Percentiles rank a stretch among this genome's conserved stretches.
These are phyloP conservation scores for Gnathonemus longibarbis DNA, from an alignment of 2,113 vertebrate genomes.

Conservation along the genomic window DNA sequence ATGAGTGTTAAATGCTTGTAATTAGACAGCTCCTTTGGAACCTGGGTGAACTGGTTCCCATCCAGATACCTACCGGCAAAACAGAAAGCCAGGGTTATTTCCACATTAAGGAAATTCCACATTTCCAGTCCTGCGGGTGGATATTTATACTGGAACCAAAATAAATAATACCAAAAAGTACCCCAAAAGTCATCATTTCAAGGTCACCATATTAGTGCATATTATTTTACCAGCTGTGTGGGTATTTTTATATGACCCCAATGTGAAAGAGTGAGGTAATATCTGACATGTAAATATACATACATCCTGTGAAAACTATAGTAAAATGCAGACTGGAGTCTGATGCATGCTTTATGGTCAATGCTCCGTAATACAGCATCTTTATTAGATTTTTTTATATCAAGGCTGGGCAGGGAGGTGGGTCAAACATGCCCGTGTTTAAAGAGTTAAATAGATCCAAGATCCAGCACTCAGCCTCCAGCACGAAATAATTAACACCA, in stretches of 20 bases:
- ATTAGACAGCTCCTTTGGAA: conserved; percentile 90
- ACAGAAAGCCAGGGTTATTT: conserved; percentile 40
- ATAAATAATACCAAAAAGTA: conserved; percentile 53
- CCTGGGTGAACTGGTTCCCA: conserved; percentile 92
- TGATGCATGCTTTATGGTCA: not conserved
- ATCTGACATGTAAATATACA: not conserved
- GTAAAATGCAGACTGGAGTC: not conserved
- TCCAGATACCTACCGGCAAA: conserved; percentile 79
- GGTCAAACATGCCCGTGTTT: not conserved
- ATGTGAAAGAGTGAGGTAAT: not conserved
- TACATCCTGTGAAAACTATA: not conserved
- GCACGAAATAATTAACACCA: not conserved
- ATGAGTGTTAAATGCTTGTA: conserved; percentile 95
- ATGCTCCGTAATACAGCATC: not conserved
- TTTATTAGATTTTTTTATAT: not conserved
- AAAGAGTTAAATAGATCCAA: not conserved
- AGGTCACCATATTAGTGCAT: conserved; percentile 3
- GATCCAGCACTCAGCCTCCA: not conserved
- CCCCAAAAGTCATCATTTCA: conserved; percentile 34
- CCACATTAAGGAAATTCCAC: conserved; percentile 52
- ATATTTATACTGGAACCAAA: conserved; percentile 48
- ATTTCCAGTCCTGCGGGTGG: conserved; percentile 46
- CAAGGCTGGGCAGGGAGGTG: not conserved
- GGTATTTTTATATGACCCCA: conserved; percentile 14
- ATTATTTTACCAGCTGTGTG: conserved; percentile 26